These are phyloP conservation scores for Danio albolineatus DNA, from an alignment of 2,797 vertebrate species.

Conservation along the genomic window DNA sequence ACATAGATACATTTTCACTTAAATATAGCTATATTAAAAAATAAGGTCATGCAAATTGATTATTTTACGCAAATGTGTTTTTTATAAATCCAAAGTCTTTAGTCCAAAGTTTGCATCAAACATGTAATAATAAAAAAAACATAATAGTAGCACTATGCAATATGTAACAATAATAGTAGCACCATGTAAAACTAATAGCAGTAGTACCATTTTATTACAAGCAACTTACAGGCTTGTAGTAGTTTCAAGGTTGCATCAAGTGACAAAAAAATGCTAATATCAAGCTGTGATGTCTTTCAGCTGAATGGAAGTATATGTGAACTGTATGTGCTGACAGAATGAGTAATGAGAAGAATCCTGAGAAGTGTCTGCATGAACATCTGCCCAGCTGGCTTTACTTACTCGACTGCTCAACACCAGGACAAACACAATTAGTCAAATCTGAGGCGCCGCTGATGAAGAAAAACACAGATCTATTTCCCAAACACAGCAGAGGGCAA, in stretches of 20 bases:
- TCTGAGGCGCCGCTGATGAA: conserved; percentile 19
- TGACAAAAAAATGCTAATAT: background rate
- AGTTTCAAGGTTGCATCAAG: background rate
- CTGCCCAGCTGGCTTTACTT: conserved; percentile 32
- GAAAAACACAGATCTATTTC: conserved; percentile 24
- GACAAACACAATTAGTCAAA: conserved; percentile 32
- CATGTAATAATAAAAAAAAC: no score
- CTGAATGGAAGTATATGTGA: background rate
- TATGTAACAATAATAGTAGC: no score
- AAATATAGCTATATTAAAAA: no score
- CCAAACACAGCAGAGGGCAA: background rate
- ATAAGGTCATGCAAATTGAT: no score
- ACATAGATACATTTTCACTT: no score
- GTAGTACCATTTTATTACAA: no score
- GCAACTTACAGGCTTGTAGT: background rate
- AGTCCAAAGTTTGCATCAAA: no score
- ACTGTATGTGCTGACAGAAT: conserved; percentile 9
- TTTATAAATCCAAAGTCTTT: no score
- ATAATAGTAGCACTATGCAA: no score
- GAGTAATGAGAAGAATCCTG: conserved; percentile 16
- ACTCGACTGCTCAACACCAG: conserved; percentile 18
- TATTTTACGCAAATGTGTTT: no score
- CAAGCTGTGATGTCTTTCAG: conserved; percentile 4
- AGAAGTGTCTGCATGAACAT: conserved; percentile 27
- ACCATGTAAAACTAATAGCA: no score